A percentile compares a stretch with the other conserved stretches of the same genome.
Evolutionary conservation across 2,113 vertebrate species (phyloP).

Genomic region (Coryphaenoides rupestris): DNA sequence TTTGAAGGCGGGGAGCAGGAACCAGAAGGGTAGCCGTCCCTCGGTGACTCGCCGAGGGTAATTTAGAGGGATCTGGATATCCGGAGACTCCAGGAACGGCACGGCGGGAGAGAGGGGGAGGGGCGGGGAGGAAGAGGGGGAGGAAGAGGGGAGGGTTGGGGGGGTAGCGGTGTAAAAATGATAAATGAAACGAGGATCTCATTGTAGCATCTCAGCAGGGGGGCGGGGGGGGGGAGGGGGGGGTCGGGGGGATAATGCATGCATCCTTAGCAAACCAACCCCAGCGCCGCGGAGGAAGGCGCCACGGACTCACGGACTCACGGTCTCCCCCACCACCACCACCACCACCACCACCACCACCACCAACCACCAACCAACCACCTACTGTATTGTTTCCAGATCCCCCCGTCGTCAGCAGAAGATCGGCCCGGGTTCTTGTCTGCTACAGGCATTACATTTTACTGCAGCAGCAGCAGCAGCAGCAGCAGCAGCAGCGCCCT

Average conservation of each 20-base stretch:
- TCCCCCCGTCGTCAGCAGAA: constrained; percentile 7
- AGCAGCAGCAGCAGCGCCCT: too few species aligned
- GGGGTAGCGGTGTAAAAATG: constrained; percentile 17
- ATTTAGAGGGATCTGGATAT: constrained; percentile 18
- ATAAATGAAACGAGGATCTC: constrained; percentile 34
- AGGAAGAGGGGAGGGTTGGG: not conserved
- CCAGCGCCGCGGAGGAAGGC: constrained; percentile 29
- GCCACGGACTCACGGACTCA: too few species aligned
- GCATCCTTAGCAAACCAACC: constrained; percentile 45
- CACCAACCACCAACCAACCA: too few species aligned
- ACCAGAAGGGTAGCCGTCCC: constrained; percentile 12
- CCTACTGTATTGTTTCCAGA: constrained; percentile 29
- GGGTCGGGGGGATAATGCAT: constrained; percentile 41
- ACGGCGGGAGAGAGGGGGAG: not conserved
- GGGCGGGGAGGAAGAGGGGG: too few species aligned
- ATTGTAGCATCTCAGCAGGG: constrained; percentile 44
- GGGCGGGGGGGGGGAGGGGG: too few species aligned
- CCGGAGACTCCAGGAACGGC: not conserved
- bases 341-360: too few species aligned
- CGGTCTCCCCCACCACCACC: too few species aligned
- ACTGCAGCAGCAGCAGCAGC: too few species aligned
- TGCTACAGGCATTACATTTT: too few species aligned
- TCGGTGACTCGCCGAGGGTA: constrained; percentile 10
- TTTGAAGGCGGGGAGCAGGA: not conserved
- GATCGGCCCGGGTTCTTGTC: constrained; percentile 36